Conservation (phyloP, 1,140 invertebrate genomes). For the Drosophila grimshawi region DNA sequence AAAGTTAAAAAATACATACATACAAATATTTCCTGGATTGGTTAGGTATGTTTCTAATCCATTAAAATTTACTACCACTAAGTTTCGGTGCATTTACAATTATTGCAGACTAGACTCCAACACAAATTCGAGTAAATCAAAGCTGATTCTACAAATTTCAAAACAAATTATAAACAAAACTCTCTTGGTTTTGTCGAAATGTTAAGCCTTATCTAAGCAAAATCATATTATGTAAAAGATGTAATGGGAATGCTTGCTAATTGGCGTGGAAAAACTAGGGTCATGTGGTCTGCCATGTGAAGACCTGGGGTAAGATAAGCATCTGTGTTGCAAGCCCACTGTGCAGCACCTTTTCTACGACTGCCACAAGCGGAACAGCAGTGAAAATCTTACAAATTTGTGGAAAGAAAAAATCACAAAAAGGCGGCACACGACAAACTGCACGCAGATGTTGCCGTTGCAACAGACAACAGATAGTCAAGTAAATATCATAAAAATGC, state of each 20-base stretch:
- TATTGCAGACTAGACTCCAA: no score
- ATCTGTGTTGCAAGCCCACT: constrained; percentile 51
- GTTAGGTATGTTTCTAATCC: no score
- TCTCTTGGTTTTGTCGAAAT: not conserved
- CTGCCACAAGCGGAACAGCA: constrained; percentile 58
- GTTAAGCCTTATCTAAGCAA: not conserved
- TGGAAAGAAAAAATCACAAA: constrained; percentile 37
- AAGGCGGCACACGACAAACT: constrained; percentile 55
- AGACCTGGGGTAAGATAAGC: constrained; percentile 31
- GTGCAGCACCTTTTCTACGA: constrained; percentile 7
- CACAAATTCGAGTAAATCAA: no score
- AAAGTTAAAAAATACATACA: no score
- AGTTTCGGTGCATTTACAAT: no score
- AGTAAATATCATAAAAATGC: constrained; percentile 53
- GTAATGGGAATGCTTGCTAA: constrained; percentile 66
- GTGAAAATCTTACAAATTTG: constrained; percentile 25
- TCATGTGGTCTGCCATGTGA: constrained; percentile 17
- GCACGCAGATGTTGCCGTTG: constrained; percentile 38
- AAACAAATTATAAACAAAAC: no score
- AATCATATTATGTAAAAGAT: constrained; percentile 53
- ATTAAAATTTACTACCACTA: no score
- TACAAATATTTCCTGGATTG: no score
- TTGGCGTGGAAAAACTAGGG: constrained; percentile 67
- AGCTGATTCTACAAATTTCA: no score
- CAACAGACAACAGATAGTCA: constrained; percentile 25